These are phyloP conservation scores for Prunella fulvescens DNA, from an alignment of 2,113 vertebrate species.

Conservation along the genomic window DNA sequence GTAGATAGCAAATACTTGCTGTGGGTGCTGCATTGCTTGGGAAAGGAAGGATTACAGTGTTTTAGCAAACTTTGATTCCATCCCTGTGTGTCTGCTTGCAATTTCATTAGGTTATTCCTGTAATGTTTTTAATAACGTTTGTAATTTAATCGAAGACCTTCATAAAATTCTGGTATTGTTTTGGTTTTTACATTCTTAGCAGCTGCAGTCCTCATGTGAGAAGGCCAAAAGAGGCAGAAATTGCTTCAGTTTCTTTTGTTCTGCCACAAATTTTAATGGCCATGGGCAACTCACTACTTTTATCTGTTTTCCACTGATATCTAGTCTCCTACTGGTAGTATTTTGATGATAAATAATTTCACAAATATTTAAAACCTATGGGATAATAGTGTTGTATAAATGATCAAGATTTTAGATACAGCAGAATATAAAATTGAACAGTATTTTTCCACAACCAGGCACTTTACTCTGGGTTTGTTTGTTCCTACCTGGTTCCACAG, in stretches of 20 bases:
- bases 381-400: neutral
- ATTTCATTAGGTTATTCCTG: neutral
- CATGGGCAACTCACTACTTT: neutral
- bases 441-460: neutral
- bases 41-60: neutral
- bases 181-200: neutral
- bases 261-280: neutral
- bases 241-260: neutral
- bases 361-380: neutral
- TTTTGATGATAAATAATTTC: neutral
- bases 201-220: neutral
- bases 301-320: neutral
- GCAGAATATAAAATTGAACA: neutral
- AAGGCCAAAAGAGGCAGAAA: neutral
- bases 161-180: neutral
- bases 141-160: neutral
- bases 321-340: neutral
- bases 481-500: neutral
- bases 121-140: neutral
- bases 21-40: neutral
- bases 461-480: neutral
- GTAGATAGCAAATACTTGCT: neutral
- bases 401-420: neutral
- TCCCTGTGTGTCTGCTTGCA: neutral
- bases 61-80: neutral